Evolutionary conservation across 2,113 vertebrate species (phyloP), one percentile per base, ranked within the genome.

Genomic region (Ochotona princeps): DNA sequence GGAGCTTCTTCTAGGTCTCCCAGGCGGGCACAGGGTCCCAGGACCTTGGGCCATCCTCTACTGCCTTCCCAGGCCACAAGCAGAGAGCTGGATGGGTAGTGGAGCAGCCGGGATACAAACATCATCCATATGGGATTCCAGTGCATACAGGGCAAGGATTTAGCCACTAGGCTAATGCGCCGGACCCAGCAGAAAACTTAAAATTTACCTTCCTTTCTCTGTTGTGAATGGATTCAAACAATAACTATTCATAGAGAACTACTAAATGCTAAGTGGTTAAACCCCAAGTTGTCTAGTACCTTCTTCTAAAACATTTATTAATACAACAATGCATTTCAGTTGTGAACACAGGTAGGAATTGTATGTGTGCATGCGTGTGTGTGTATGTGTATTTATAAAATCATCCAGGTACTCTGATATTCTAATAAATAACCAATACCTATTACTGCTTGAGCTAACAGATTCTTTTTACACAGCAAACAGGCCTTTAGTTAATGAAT

Each of bases 161-260:
- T 44, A 44, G 38, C 38, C 38, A 44, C 38, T 44, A 44, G 38
- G 38, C 38, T 44, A 44, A 4, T 44, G 38, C 38, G 38, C 38
- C 38, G 38, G 38, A 44, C 38, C 38, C 38, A 44, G 61, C 1
- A 44, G 30, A 78, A 90, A 83, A 85, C 9, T 57, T 10, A 10
- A 70, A 61, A 30, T 8, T 23, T 47, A 57, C 10, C 8, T 47
- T 92, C 67, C 35, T 44, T 90, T 44, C 35, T 69, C 44, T 65
- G 47, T 63, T 85, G 51, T 66, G 51, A 81, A 73, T 28, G 20
- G 30, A 82, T 30, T 49, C 78, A 79, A 75, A 91, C 47, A 75
- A 67, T 78, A 87, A 89, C 78, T 73, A 95, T 26, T 89, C 89
- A 96, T 13, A 72, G 87, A 95, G 61, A 91, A 89, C 76, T 80